Conservation (phyloP, 2,888 invertebrate genomes). For the Heliconius hortense region DNA sequence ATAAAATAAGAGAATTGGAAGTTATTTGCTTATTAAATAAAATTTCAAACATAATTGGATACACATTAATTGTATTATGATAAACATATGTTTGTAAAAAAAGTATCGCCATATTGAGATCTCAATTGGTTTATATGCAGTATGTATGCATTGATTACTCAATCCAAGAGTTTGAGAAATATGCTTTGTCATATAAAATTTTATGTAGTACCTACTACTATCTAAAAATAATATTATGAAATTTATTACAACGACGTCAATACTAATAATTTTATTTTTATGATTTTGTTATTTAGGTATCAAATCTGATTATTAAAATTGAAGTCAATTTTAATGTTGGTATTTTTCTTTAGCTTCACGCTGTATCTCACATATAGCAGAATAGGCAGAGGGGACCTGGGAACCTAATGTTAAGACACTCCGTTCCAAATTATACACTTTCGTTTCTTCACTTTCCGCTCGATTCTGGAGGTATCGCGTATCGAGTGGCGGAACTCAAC, state of each 20-base stretch:
- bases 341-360: too few relatives aligned
- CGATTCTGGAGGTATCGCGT: too few relatives aligned
- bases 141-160: neutral
- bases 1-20: neutral
- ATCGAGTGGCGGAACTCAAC: too few relatives aligned
- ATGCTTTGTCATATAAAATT: neutral
- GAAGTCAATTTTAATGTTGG: too few relatives aligned
- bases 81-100: neutral
- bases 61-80: neutral
- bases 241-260: conserved; percentile 1
- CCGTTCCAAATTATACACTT: too few relatives aligned
- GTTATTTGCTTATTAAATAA: neutral
- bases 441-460: too few relatives aligned
- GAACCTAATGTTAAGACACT: too few relatives aligned
- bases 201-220: neutral
- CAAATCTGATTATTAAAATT: too few relatives aligned
- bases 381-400: too few relatives aligned
- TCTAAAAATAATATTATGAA: conserved; percentile 2
- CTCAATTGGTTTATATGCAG: neutral
- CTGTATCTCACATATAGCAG: too few relatives aligned
- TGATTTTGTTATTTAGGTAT: neutral
- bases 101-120: neutral
- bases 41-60: neutral
- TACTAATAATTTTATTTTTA: neutral
- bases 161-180: neutral